Conservation (phyloP, 2,888 invertebrate genomes). For the Omphaloscelis lunosa region DNA sequence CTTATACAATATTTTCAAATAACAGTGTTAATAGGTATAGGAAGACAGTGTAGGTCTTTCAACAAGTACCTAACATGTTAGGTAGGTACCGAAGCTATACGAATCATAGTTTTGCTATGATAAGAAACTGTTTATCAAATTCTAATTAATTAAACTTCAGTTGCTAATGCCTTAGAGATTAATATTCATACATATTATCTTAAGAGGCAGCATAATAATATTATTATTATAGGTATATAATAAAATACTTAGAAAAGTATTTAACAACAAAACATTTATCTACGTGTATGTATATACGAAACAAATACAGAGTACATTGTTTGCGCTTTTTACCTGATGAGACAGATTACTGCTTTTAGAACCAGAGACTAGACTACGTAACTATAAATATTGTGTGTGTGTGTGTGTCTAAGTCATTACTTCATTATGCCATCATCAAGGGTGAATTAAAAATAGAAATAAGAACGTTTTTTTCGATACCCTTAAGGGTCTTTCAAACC, state of each 20-base stretch:
- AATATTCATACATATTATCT: slow-evolving; percentile 23
- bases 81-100: not conserved
- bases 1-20: too few relatives aligned
- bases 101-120: slow-evolving; percentile 24
- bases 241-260: not conserved
- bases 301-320: slow-evolving; percentile 45
- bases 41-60: too few relatives aligned
- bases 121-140: slow-evolving; percentile 32
- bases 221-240: slow-evolving; percentile 4
- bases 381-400: not conserved
- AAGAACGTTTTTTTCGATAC: not conserved
- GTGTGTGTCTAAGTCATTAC: slow-evolving; percentile 6
- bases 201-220: slow-evolving; percentile 29
- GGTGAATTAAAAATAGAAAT: not conserved
- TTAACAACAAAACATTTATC: slow-evolving; percentile 48
- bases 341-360: slow-evolving; percentile 46
- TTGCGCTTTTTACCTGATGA: slow-evolving; percentile 49
- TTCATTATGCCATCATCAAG: not conserved
- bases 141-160: slow-evolving; percentile 32
- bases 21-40: too few relatives aligned
- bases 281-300: not conserved
- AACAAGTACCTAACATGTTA: not conserved
- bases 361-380: not conserved
- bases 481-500: too few relatives aligned
- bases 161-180: slow-evolving; percentile 28